Conservation (phyloP, 2,888 invertebrate species). For the Platycnemis pennipes region DNA sequence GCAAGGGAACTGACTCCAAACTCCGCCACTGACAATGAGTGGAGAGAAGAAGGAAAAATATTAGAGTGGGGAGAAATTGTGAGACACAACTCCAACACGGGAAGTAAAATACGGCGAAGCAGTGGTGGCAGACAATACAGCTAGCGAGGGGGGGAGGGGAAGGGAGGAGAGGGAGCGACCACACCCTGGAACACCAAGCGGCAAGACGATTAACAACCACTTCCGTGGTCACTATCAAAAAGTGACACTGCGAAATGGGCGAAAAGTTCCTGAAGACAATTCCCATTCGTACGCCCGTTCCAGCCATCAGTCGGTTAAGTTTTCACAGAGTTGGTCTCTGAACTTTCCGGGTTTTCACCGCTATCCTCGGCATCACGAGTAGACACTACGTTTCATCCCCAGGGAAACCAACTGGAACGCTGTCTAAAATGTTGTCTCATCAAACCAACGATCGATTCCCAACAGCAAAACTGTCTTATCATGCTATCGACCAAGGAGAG, state of each 20-base stretch:
- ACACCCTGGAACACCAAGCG: neutral
- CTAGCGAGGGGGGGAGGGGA: neutral
- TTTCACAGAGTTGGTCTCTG: too few species aligned
- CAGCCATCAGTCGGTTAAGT: too few species aligned
- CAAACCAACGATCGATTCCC: neutral
- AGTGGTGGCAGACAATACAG: neutral
- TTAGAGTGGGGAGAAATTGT: neutral
- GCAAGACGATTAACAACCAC: neutral
- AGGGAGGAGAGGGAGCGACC: neutral
- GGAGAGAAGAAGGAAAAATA: neutral
- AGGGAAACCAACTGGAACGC: too few species aligned
- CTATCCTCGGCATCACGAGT: too few species aligned
- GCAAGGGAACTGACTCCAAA: too few species aligned
- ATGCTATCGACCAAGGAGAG: neutral
- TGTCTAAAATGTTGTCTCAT: neutral
- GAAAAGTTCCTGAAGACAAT: too few species aligned
- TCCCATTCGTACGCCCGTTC: too few species aligned
- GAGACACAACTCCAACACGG: neutral
- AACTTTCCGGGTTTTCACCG: too few species aligned
- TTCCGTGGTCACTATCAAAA: neutral
- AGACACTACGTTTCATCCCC: too few species aligned
- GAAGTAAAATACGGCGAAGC: neutral
- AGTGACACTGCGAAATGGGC: too few species aligned
- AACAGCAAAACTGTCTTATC: too few species aligned
- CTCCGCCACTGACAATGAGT: too few species aligned